A percentile compares a stretch with the other conserved stretches of the same genome.
These are phyloP conservation scores for Tiliacea citrago DNA, from an alignment of 2,888 invertebrate genomes.

Conservation along the genomic window DNA sequence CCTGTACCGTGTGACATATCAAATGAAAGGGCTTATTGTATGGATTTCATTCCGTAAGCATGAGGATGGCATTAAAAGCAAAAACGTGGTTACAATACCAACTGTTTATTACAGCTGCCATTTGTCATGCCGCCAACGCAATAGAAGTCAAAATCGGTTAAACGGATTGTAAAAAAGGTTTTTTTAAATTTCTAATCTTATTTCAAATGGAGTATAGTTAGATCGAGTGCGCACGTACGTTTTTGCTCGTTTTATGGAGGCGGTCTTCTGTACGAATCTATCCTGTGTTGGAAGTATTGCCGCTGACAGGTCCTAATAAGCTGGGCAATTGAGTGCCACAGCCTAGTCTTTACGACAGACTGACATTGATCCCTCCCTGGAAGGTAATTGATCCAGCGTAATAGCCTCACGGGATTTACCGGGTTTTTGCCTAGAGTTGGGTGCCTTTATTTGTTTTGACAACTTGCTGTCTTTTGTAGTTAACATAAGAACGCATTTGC, in stretches of 20 bases:
- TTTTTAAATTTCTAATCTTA: no score
- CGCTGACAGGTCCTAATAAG: constrained; percentile 49
- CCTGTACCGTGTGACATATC: no score
- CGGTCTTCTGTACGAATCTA: constrained; percentile 12
- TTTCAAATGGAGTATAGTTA: no score
- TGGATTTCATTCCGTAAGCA: no score
- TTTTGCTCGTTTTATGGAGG: background rate
- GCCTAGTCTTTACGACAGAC: constrained; percentile 29
- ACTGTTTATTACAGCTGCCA: no score
- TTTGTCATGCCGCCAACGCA: no score
- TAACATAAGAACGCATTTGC: background rate
- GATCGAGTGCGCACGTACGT: background rate
- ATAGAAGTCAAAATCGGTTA: no score
- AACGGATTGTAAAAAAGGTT: no score
- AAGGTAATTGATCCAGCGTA: constrained; percentile 48
- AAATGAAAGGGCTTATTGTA: no score
- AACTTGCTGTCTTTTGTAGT: constrained; percentile 23
- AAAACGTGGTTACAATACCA: no score
- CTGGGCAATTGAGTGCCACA: constrained; percentile 35
- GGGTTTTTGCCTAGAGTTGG: constrained; percentile 1
- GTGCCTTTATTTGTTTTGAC: constrained; percentile 23
- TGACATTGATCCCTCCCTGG: constrained; percentile 46
- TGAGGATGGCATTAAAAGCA: no score
- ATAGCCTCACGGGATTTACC: constrained; percentile 16
- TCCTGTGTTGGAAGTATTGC: constrained; percentile 19